Base-by-base conservation (phyloP, 2,113 vertebrate species). In the Neogale vison region DNA sequence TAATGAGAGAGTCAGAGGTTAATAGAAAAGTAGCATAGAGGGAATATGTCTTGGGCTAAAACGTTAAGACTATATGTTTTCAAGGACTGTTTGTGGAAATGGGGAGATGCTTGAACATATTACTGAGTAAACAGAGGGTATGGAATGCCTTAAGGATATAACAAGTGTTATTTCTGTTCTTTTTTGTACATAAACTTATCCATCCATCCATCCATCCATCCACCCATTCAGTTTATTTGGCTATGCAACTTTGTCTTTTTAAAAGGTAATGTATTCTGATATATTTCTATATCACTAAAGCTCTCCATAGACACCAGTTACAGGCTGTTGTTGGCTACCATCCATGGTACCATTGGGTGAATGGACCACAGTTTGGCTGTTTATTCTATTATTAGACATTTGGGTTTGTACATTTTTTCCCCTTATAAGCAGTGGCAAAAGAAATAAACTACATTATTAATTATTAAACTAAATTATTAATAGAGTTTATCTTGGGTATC, bases 21-120 rank as follows among this genome's bases (percentile, higher is more conserved):
- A 97, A 92, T 86, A 89, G 89, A 97, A 96, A 95, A 92, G 92
- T 74, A 89, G 74, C 14, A 61, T 42, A 83, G 87, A 82, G 12
- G 89, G 39, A 83, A 61, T 95, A 85, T 81, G 34, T 92, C 72
- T 91, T 77, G 61, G 42, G 59, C 59, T 93, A 4, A 77, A 77
- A 59, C 72, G 86, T 72, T 89, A 93, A 80, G 85, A 96, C 11
- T 84, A 6, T 81, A 42, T 74, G 12, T 85, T 95, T 47, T 95
- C 92, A 92, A 96, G 95, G 89, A 89, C 83, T 95, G 13, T 96
- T 93, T 84, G 45, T 39, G 57, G 82, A 95, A 57, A 65, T 55
- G 15, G 31, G 59, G n/a, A 90, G n/a, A 42, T 71, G 9, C 17
- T 86, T n/a, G 47, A 10, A 95, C 14, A 50, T 52, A n/a, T 94